Percentiles rank a stretch among this genome's conserved stretches.
Conservation (phyloP, 2,113 vertebrate species). For the Aix galericulata region DNA sequence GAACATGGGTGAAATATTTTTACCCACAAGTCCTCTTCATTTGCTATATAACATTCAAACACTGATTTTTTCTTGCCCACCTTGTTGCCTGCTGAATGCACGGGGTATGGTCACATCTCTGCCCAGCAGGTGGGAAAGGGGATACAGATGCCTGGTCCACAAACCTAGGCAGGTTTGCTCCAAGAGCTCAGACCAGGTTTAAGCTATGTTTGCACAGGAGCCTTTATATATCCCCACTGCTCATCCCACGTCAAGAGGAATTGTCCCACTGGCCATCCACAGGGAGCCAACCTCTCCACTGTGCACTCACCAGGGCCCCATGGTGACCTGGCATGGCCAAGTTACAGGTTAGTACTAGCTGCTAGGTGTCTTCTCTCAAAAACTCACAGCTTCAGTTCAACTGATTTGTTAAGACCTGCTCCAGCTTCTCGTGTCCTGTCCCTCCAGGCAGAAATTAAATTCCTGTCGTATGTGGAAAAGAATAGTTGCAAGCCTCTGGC, state of each 20-base stretch:
- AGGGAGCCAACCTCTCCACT: not conserved
- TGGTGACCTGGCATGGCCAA: not conserved
- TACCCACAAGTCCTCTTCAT: not conserved
- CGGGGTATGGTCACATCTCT: accelerated
- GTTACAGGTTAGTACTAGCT: not conserved
- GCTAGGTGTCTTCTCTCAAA: not conserved
- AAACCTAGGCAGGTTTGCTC: not conserved
- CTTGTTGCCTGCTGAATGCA: not conserved
- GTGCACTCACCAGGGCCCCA: accelerated
- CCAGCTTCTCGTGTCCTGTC: accelerated
- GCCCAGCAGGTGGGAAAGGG: not conserved
- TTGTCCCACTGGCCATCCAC: accelerated
- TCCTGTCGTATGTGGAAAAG: not conserved
- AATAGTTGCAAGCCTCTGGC: not conserved
- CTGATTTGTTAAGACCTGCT: not conserved
- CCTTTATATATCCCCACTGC: accelerated
- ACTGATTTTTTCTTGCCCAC: not conserved
- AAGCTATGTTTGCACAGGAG: not conserved
- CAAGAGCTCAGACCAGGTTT: not conserved
- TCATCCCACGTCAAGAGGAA: accelerated
- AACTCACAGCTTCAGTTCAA: not conserved
- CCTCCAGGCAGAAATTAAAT: not conserved
- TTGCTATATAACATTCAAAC: not conserved
- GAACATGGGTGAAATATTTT: not conserved
- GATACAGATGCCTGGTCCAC: not conserved